A percentile compares a stretch with the other conserved stretches of the same genome.
phyloP scores from a whole-genome alignment of 2,113 vertebrate genomes.

The Anas platyrhynchos region DNA sequence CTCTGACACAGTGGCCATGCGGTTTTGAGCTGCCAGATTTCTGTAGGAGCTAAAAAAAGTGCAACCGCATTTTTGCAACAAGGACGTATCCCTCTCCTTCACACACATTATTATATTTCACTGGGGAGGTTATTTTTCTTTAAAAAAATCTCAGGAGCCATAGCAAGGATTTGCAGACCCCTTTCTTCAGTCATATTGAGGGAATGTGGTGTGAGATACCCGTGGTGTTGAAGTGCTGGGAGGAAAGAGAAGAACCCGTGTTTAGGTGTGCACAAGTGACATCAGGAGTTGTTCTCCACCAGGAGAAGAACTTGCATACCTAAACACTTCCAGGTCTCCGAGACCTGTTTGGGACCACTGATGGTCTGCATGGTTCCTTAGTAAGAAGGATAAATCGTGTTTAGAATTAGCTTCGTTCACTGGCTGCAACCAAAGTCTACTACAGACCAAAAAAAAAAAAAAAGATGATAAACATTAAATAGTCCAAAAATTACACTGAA shows the following conservation, averaged over 20 bases:
- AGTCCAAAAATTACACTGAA: neutral
- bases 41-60: neutral
- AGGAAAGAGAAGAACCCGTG: neutral
- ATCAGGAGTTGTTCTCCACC: neutral
- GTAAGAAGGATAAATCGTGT: neutral
- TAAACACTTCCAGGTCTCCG: neutral
- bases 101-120: neutral
- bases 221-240: neutral
- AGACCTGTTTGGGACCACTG: neutral
- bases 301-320: neutral
- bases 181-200: neutral
- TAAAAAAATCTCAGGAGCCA: neutral
- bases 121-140: neutral
- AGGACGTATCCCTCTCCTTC: neutral
- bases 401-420: neutral
- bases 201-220: neutral
- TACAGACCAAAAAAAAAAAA: neutral
- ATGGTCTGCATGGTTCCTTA: neutral
- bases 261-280: too few relatives aligned
- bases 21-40: neutral
- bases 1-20: rapidly evolving
- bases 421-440: neutral
- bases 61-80: neutral
- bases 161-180: neutral
- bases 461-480: neutral